Percentiles rank a stretch among this genome's conserved stretches.
phyloP scores from a whole-genome alignment of 2,888 invertebrate genomes.

The Cephus pulcher region DNA sequence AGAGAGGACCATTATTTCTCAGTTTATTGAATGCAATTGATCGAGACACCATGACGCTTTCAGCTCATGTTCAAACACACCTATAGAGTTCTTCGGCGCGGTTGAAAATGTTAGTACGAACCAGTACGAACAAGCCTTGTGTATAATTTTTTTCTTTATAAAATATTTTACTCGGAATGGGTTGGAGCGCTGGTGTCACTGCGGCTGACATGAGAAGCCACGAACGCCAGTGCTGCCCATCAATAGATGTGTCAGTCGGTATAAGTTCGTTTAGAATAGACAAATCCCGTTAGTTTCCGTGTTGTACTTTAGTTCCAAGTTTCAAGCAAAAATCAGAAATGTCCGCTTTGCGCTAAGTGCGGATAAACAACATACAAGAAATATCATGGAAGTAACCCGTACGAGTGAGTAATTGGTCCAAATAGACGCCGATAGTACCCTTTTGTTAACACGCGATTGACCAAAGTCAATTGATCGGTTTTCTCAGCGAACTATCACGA shows the following conservation, averaged over 20 bases:
- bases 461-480: neutral
- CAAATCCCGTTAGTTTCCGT: conserved; percentile 35
- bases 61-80: too few species aligned
- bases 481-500: neutral
- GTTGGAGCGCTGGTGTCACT: too few species aligned
- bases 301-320: conserved; percentile 29
- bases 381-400: conserved; percentile 42
- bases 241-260: neutral
- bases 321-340: conserved; percentile 25
- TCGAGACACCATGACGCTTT: too few species aligned
- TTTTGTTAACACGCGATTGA: neutral
- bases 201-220: too few species aligned
- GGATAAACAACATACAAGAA: conserved; percentile 31
- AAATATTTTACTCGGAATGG: too few species aligned
- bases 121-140: too few species aligned
- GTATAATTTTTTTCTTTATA: too few species aligned
- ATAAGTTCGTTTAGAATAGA: conserved; percentile 10
- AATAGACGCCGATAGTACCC: too few species aligned
- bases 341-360: conserved; percentile 28
- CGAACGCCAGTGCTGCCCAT: neutral
- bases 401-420: conserved; percentile 33
- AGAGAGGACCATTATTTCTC: too few species aligned
- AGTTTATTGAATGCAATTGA: too few species aligned
- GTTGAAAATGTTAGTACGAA: too few species aligned
- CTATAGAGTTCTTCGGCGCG: too few species aligned